phyloP scores from a whole-genome alignment of 2,888 invertebrate species.

The Cheiracanthium punctorium region DNA sequence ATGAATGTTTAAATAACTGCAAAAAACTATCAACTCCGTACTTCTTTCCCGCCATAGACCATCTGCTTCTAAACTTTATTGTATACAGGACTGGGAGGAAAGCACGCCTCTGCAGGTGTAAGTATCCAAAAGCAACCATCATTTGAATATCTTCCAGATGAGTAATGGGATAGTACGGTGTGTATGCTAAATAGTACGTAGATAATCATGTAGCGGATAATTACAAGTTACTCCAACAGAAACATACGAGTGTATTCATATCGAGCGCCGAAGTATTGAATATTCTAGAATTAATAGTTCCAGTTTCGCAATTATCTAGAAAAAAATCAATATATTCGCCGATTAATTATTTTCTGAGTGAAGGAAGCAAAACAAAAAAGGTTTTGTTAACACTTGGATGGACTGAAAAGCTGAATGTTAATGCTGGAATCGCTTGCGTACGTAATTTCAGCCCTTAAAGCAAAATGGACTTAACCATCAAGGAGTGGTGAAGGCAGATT shows the following conservation, averaged over 20 bases:
- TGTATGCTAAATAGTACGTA: neutral
- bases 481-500: too few relatives aligned
- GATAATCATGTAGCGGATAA: neutral
- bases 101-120: neutral
- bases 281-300: neutral
- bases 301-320: neutral
- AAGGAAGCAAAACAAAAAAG: neutral
- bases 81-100: neutral
- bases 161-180: neutral
- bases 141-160: constrained; percentile 1
- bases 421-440: neutral
- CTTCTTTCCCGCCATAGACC: neutral
- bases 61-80: neutral
- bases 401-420: neutral
- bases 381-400: neutral
- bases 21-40: neutral
- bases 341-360: neutral
- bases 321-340: neutral
- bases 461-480: neutral
- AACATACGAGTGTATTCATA: neutral
- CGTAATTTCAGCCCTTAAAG: neutral
- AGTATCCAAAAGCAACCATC: neutral
- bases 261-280: neutral
- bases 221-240: neutral
- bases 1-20: too few relatives aligned